A percentile compares a stretch with the other conserved stretches of the same genome.
Evolutionary conservation across 2,797 vertebrate species (phyloP).

Genomic region (Tragopan temminckii): DNA sequence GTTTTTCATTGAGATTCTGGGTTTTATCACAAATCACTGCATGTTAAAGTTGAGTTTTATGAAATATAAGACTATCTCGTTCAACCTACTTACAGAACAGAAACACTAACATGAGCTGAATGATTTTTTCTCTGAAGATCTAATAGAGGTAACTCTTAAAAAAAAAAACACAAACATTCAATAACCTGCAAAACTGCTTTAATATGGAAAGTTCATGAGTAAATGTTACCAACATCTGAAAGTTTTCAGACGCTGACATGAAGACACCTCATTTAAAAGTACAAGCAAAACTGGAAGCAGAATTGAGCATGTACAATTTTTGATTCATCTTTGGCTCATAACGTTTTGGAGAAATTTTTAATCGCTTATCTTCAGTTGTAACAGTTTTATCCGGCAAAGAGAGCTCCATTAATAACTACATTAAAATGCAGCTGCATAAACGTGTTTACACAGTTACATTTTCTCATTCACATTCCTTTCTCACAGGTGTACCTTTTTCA

Average conservation of each 20-base stretch:
- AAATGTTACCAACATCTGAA: not conserved
- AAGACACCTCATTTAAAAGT: conserved; percentile 5
- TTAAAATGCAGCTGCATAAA: conserved; percentile 80
- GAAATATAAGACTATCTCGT: not conserved
- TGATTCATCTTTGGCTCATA: conserved; percentile 14
- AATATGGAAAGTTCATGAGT: not conserved
- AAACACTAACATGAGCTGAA: not conserved
- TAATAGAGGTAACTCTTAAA: not conserved
- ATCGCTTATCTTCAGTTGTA: conserved; percentile 65
- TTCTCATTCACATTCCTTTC: conserved; percentile 65
- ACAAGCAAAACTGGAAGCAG: not conserved
- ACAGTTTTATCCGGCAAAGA: conserved; percentile 55
- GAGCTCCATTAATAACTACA: conserved; percentile 50
- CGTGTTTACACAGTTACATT: conserved; percentile 72
- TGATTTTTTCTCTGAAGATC: not conserved
- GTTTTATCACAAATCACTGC: not conserved
- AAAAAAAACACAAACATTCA: not conserved
- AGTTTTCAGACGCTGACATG: not conserved
- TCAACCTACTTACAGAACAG: not conserved
- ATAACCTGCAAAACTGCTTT: not conserved
- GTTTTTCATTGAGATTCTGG: not conserved
- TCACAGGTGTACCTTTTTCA: conserved; percentile 77
- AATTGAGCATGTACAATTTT: not conserved
- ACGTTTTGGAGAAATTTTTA: conserved; percentile 55
- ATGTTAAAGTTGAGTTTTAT: not conserved